These are phyloP conservation scores for Dermolepida albohirtum DNA, from an alignment of 2,888 invertebrate genomes.

Conservation along the genomic window DNA sequence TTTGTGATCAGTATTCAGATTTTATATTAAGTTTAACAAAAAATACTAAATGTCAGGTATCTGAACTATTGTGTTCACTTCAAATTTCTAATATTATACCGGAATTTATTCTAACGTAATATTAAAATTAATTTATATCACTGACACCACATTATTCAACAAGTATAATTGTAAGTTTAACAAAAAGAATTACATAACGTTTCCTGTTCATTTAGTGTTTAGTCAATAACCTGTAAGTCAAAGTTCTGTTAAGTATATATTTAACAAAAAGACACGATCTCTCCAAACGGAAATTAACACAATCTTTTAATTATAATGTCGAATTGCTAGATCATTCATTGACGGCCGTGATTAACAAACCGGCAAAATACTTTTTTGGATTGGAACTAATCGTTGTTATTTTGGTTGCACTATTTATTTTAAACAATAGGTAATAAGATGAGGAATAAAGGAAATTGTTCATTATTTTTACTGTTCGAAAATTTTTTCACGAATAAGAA, in stretches of 20 bases:
- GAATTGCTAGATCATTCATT: slow-evolving; percentile 25
- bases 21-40: too few relatives aligned
- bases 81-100: too few relatives aligned
- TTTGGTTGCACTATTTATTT: slow-evolving; percentile 13
- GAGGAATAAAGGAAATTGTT: too few relatives aligned
- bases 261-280: slow-evolving; percentile 13
- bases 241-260: slow-evolving; percentile 6
- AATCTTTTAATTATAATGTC: slow-evolving; percentile 25
- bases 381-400: slow-evolving; percentile 9
- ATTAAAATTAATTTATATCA: too few relatives aligned
- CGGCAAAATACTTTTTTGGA: slow-evolving; percentile 19
- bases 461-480: not conserved
- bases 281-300: slow-evolving; percentile 18
- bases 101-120: too few relatives aligned
- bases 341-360: slow-evolving; percentile 15
- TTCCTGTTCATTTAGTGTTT: not conserved
- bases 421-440: not conserved
- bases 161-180: not conserved
- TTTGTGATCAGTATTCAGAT: too few relatives aligned
- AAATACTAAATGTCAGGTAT: too few relatives aligned
- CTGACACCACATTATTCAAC: not conserved
- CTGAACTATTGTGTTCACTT: too few relatives aligned
- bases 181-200: slow-evolving; percentile 8
- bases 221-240: slow-evolving; percentile 27
- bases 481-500: not conserved